These are phyloP conservation scores for Dendrophyllia cribrosa DNA, from an alignment of 64 coral and sea anemone genomes.

Conservation along the genomic window DNA sequence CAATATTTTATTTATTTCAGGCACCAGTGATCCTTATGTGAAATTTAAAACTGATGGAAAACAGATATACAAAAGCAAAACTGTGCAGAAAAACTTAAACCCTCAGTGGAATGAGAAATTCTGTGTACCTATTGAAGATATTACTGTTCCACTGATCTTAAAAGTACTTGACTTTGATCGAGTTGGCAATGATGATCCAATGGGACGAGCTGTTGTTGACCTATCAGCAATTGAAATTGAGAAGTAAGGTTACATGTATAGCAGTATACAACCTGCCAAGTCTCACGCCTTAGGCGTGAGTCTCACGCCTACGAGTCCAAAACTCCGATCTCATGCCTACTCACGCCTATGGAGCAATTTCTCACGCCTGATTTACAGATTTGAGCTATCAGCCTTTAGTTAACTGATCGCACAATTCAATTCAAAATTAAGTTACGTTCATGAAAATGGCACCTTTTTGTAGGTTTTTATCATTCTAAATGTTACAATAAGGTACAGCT, in stretches of 20 bases:
- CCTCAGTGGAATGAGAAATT: conserved; percentile 99
- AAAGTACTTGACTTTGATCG: conserved; percentile 99
- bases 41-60: conserved; percentile 99
- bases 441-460: too few relatives aligned
- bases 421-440: too few relatives aligned
- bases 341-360: too few relatives aligned
- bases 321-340: too few relatives aligned
- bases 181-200: conserved; percentile 97
- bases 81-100: conserved; percentile 95
- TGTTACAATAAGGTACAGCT: too few relatives aligned
- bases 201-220: conserved; percentile 91
- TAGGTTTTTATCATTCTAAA: too few relatives aligned
- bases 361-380: too few relatives aligned
- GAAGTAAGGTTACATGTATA: conserved; percentile 78
- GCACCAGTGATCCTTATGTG: conserved; percentile 99
- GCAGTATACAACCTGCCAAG: too few relatives aligned
- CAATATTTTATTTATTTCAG: conserved; percentile 52
- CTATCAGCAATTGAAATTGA: conserved; percentile 80
- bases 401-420: too few relatives aligned
- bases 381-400: too few relatives aligned
- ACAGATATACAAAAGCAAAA: conserved; percentile 98
- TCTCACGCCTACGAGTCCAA: too few relatives aligned
- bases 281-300: too few relatives aligned
- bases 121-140: conserved; percentile 99
- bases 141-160: conserved; percentile 92